Percentiles rank a stretch among this genome's conserved stretches.
Conservation (phyloP, 2,113 vertebrate genomes). For the Gymnobelideus leadbeateri region DNA sequence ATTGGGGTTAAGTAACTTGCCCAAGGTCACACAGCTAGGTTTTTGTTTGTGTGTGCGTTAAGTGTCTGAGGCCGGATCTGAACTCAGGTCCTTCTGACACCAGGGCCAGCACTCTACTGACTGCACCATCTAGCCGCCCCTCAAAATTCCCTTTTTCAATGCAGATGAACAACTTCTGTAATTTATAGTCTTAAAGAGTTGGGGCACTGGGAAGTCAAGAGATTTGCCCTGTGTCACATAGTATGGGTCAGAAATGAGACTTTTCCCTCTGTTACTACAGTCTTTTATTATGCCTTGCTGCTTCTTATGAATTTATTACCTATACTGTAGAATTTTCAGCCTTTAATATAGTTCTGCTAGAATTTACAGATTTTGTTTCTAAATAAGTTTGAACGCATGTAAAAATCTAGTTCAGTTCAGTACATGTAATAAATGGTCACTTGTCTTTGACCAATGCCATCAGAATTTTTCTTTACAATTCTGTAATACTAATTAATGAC, state of each 20-base stretch:
- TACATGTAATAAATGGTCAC: not conserved
- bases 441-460: not conserved
- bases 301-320: slow-evolving; percentile 13
- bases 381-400: not conserved
- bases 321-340: not conserved
- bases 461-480: not conserved
- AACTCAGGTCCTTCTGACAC: too few species aligned
- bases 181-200: not conserved
- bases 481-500: not conserved
- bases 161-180: not conserved
- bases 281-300: not conserved
- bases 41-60: too few species aligned
- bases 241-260: not conserved
- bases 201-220: not conserved
- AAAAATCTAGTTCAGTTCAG: not conserved
- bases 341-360: slow-evolving; percentile 21
- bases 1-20: too few species aligned
- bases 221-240: not conserved
- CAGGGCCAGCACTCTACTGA: too few species aligned
- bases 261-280: not conserved
- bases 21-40: too few species aligned
- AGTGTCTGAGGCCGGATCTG: too few species aligned
- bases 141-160: not conserved
- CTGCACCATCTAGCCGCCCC: too few species aligned
- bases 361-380: slow-evolving; percentile 37